Conservation (phyloP, 2,113 vertebrate species). For the Peromyscus maniculatus region DNA sequence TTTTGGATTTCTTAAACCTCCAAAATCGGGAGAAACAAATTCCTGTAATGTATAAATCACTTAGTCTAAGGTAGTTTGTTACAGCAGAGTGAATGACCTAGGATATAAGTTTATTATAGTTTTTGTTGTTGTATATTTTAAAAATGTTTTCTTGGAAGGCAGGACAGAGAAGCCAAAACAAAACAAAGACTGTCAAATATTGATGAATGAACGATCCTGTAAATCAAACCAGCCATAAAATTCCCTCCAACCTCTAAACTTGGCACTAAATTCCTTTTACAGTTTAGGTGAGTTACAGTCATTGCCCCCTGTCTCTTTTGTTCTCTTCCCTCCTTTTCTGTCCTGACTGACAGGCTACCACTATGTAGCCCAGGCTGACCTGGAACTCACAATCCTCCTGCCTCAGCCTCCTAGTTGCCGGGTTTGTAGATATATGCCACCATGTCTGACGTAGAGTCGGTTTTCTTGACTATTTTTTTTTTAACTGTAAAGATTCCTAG, state of each 20-base stretch:
- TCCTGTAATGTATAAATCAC: neutral
- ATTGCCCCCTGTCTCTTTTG: neutral
- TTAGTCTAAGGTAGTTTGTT: neutral
- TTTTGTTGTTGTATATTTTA: neutral
- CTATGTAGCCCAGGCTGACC: neutral
- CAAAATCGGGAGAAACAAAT: neutral
- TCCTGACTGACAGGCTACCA: no score
- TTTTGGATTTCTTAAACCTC: neutral
- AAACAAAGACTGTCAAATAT: slow-evolving; percentile 8
- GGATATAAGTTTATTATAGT: neutral
- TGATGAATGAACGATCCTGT: neutral
- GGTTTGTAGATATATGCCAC: neutral
- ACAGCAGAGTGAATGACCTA: neutral
- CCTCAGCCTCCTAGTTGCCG: neutral
- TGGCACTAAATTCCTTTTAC: neutral
- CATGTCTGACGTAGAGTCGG: neutral
- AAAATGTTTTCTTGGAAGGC: slow-evolving; percentile 35
- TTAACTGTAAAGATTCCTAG: neutral
- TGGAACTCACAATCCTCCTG: neutral
- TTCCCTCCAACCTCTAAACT: neutral
- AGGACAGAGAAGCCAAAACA: neutral
- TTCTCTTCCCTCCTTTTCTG: no score
- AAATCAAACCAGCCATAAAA: neutral
- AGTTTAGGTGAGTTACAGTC: neutral
- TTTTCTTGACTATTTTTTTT: slow-evolving; percentile 23